These are phyloP conservation scores for Leucozona laternaria DNA, from an alignment of 2,888 invertebrate genomes.

Conservation along the genomic window DNA sequence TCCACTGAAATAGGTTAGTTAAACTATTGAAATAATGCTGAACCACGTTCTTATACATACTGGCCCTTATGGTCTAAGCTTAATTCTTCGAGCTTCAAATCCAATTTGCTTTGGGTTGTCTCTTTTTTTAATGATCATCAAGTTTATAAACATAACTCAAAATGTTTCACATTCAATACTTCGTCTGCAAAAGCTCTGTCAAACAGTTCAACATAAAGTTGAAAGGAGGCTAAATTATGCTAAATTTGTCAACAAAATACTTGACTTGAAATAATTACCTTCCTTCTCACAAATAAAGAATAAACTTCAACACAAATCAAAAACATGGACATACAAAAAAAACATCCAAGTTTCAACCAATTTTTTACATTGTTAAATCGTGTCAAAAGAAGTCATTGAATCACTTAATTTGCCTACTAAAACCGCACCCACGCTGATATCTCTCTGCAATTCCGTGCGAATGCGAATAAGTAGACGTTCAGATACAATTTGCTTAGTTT, in stretches of 20 bases:
- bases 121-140: too few relatives aligned
- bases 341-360: constrained; percentile 25
- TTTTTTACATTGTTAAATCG: constrained; percentile 69
- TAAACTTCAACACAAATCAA: constrained; percentile 45
- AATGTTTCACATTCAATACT: too few relatives aligned
- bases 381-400: constrained; percentile 70
- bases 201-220: not conserved
- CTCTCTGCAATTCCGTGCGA: not conserved
- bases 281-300: constrained; percentile 19
- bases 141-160: too few relatives aligned
- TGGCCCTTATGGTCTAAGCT: too few relatives aligned
- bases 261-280: not conserved
- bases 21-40: too few relatives aligned
- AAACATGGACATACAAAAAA: not conserved
- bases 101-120: too few relatives aligned
- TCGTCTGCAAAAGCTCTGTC: not conserved
- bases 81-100: too few relatives aligned
- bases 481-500: constrained; percentile 20
- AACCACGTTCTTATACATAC: too few relatives aligned
- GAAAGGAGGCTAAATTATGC: not conserved
- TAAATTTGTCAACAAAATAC: not conserved
- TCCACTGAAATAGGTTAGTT: too few relatives aligned
- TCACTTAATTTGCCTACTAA: constrained; percentile 61
- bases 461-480: constrained; percentile 18
- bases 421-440: constrained; percentile 62